These are phyloP conservation scores for Vicugna pacos DNA, from an alignment of 2,113 vertebrate genomes.

Conservation along the genomic window DNA sequence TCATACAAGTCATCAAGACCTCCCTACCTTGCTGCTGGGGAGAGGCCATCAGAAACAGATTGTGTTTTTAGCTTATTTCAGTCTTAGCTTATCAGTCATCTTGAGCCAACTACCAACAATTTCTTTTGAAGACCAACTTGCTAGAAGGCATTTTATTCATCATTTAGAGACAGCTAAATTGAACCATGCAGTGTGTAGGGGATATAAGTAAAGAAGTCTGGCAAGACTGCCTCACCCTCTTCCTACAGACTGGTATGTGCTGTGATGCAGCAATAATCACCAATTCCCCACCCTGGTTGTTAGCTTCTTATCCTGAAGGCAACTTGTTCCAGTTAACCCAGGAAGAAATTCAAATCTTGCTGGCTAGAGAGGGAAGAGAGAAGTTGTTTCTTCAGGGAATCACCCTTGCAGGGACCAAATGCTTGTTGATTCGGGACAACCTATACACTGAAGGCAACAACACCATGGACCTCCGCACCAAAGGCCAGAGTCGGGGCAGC, in stretches of 20 bases:
- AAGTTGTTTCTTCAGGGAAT: conserved; percentile 74
- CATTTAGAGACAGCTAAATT: not conserved
- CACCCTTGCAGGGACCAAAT: conserved; percentile 78
- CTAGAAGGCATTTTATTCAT: not conserved
- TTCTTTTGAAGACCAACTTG: conserved; percentile 19
- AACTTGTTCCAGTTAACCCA: conserved; percentile 65
- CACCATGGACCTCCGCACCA: conserved; percentile 80
- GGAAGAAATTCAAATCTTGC: conserved; percentile 77
- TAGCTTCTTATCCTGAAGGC: conserved; percentile 60
- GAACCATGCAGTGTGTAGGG: conserved; percentile 47
- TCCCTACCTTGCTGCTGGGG: not conserved
- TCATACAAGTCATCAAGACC: conserved; percentile 43
- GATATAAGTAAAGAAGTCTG: conserved; percentile 57
- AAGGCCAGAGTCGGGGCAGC: conserved; percentile 67
- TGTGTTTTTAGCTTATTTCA: conserved; percentile 28
- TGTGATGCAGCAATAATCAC: conserved; percentile 67
- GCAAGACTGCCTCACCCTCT: conserved; percentile 56
- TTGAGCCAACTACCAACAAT: not conserved
- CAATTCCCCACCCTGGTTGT: conserved; percentile 64
- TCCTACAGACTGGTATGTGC: conserved; percentile 35
- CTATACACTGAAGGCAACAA: conserved; percentile 68
- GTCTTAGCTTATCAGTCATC: not conserved
- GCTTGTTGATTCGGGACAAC: conserved; percentile 74
- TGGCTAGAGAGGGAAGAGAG: conserved; percentile 60
- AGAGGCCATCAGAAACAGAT: not conserved